Conservation (phyloP, 2,888 invertebrate species). For the Torymus auratus region DNA sequence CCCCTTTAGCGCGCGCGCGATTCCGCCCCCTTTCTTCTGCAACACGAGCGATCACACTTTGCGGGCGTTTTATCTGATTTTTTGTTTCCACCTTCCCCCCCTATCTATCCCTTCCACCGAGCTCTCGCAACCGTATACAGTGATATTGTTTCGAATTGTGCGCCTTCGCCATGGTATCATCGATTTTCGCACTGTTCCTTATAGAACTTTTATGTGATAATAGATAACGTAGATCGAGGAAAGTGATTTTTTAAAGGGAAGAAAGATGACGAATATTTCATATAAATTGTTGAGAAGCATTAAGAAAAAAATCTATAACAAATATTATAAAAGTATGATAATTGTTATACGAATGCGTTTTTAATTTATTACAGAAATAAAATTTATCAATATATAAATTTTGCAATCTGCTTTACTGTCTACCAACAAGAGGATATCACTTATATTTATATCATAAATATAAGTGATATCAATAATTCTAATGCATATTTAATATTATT, state of each 20-base stretch:
- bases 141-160: conserved; percentile 27
- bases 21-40: conserved; percentile 63
- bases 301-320: too few relatives aligned
- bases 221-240: not conserved
- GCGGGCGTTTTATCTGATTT: conserved; percentile 67
- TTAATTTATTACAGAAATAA: too few relatives aligned
- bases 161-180: not conserved
- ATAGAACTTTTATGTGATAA: conserved; percentile 15
- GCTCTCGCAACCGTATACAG: not conserved
- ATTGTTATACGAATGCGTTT: too few relatives aligned
- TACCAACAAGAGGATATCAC: too few relatives aligned
- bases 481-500: too few relatives aligned
- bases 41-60: conserved; percentile 72
- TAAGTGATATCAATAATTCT: too few relatives aligned
- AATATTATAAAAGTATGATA: too few relatives aligned
- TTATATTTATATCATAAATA: too few relatives aligned
- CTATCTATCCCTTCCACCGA: not conserved
- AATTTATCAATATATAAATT: too few relatives aligned
- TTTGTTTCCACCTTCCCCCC: conserved; percentile 59
- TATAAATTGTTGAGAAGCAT: too few relatives aligned
- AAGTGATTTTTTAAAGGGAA: not conserved
- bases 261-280: too few relatives aligned
- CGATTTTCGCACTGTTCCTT: conserved; percentile 22
- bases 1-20: conserved; percentile 55
- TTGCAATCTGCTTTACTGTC: too few relatives aligned